Conservation (phyloP, 2,888 invertebrate genomes). For the Calliphora vomitoria region DNA sequence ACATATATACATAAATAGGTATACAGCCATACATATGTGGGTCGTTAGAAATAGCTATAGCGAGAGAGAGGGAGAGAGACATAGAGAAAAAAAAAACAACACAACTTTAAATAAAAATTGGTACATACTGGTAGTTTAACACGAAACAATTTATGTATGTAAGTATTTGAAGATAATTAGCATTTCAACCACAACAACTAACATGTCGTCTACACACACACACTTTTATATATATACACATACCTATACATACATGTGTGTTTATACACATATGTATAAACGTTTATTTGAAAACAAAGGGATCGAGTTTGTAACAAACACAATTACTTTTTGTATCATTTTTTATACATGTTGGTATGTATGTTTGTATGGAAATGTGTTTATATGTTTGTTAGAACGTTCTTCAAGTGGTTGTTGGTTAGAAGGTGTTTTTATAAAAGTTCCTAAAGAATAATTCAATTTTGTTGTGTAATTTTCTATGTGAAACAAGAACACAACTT, state of each 20-base stretch:
- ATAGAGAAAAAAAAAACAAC: not conserved
- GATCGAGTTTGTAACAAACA: conserved; percentile 34
- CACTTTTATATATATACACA: not conserved
- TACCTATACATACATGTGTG: not conserved
- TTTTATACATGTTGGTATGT: not conserved
- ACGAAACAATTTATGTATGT: conserved; percentile 63
- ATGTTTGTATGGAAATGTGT: not conserved
- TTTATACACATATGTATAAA: not conserved
- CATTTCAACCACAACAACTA: conserved; percentile 61
- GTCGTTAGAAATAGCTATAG: conserved; percentile 4
- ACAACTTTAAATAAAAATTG: conserved; percentile 65
- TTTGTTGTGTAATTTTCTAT: not conserved
- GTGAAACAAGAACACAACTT: conserved; percentile 9
- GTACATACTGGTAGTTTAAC: conserved; percentile 65
- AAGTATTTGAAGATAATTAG: conserved; percentile 69
- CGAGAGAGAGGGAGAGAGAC: not conserved
- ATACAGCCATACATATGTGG: conserved; percentile 13
- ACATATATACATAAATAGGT: too few species aligned
- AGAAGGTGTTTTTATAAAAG: conserved; percentile 28
- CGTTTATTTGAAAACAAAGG: conserved; percentile 34
- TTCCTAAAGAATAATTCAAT: conserved; percentile 47
- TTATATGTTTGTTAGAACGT: not conserved
- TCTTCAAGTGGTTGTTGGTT: conserved; percentile 41
- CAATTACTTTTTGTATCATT: conserved; percentile 15
- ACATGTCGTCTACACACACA: conserved; percentile 36